These are phyloP conservation scores for Heterotis niloticus DNA, from an alignment of 2,113 vertebrate genomes.

Conservation along the genomic window DNA sequence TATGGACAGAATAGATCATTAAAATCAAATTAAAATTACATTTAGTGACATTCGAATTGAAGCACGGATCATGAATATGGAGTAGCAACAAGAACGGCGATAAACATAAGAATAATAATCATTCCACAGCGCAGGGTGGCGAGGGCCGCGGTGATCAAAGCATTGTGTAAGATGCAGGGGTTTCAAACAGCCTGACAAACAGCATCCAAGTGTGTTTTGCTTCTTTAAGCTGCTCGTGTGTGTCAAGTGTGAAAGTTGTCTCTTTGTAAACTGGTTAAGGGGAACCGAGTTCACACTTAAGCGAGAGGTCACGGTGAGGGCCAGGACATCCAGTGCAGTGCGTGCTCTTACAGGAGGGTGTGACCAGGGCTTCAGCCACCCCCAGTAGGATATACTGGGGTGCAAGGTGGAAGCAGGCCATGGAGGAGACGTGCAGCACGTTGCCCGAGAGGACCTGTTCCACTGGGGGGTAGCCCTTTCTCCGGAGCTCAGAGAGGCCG, in stretches of 20 bases:
- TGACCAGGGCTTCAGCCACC: conserved; percentile 83
- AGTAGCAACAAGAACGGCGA: background rate
- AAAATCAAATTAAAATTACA: background rate
- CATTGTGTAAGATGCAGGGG: too few relatives aligned
- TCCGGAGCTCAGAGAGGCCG: conserved; percentile 75
- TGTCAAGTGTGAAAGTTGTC: too few relatives aligned
- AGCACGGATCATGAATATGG: background rate
- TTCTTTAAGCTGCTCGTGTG: too few relatives aligned
- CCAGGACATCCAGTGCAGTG: background rate
- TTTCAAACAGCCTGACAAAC: too few relatives aligned
- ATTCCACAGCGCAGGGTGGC: background rate
- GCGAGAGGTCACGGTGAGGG: background rate
- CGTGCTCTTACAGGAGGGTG: conserved; percentile 77
- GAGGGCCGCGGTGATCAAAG: too few relatives aligned
- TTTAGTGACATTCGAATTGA: background rate
- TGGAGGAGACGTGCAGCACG: conserved; percentile 76
- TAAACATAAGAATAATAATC: conserved; percentile 16
- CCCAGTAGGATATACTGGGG: conserved; percentile 86
- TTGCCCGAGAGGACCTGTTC: conserved; percentile 75
- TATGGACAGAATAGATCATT: background rate
- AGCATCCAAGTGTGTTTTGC: too few relatives aligned
- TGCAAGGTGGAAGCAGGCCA: conserved; percentile 77
- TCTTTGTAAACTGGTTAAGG: too few relatives aligned
- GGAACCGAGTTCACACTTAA: background rate
- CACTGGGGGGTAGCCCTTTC: conserved; percentile 71